A percentile compares a stretch with the other conserved stretches of the same genome.
phyloP scores from a whole-genome alignment of 2,113 vertebrate species.

The Oryzias celebensis region DNA sequence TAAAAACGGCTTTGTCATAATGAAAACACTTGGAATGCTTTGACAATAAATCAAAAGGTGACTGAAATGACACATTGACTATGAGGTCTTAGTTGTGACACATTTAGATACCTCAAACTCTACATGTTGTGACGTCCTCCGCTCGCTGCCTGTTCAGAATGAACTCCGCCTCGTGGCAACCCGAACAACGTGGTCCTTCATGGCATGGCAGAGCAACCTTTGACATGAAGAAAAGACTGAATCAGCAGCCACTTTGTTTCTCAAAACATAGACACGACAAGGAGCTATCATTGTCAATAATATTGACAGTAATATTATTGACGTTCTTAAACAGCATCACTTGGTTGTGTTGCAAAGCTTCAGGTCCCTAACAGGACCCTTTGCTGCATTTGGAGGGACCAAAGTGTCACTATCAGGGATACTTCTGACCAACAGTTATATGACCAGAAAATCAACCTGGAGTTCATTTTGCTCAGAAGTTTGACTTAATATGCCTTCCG shows the following conservation, averaged over 20 bases:
- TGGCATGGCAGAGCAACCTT: slow-evolving; percentile 95
- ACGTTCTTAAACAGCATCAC: slow-evolving; percentile 39
- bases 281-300: neutral
- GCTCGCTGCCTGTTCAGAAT: slow-evolving; percentile 97
- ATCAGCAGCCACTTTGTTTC: slow-evolving; percentile 1
- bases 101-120: slow-evolving; percentile 90
- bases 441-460: slow-evolving; percentile 36
- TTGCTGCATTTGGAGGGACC: slow-evolving; percentile 55
- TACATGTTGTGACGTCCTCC: slow-evolving; percentile 96
- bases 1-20: no score
- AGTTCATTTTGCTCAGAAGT: slow-evolving; percentile 20
- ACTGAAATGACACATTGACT: no score
- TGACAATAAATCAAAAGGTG: no score
- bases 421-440: slow-evolving; percentile 40
- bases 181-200: slow-evolving; percentile 98
- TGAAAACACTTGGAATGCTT: no score
- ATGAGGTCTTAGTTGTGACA: neutral
- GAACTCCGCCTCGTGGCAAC: slow-evolving; percentile 97
- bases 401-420: slow-evolving; percentile 50
- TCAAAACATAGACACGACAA: neutral
- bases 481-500: slow-evolving; percentile 14
- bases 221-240: slow-evolving; percentile 15
- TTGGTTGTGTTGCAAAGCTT: slow-evolving; percentile 53
- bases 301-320: neutral
- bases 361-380: slow-evolving; percentile 52